Evolutionary conservation across 2,113 vertebrate species (phyloP).

Genomic region (Scortum barcoo): DNA sequence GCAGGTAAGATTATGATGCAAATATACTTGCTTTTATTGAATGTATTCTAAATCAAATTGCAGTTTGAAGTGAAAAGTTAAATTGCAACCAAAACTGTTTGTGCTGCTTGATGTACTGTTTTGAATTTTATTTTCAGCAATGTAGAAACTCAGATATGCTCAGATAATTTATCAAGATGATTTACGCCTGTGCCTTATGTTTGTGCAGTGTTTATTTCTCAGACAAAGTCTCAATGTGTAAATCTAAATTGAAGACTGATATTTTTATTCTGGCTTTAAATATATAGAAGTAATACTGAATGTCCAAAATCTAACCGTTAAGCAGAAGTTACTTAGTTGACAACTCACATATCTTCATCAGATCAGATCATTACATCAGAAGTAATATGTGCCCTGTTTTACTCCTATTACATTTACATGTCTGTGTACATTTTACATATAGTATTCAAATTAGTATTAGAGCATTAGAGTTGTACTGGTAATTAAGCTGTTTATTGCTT

Average conservation of each 20-base stretch:
- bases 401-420: background rate
- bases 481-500: constrained; percentile 53
- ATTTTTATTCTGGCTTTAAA: constrained; percentile 7
- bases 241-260: background rate
- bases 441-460: background rate
- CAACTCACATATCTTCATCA: constrained; percentile 7
- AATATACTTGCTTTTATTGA: background rate
- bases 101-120: background rate
- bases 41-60: constrained; percentile 4
- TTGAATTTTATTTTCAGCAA: background rate
- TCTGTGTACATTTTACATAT: background rate
- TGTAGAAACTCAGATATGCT: background rate
- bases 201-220: background rate
- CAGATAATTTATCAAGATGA: constrained; percentile 12
- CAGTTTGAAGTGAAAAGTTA: background rate
- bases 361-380: too few relatives aligned
- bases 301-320: background rate
- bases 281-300: background rate
- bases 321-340: background rate
- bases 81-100: constrained; percentile 10
- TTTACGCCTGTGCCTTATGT: background rate
- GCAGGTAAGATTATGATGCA: constrained; percentile 87
- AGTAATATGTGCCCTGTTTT: background rate
- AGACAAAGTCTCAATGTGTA: background rate
- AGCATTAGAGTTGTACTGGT: constrained; percentile 20